A percentile compares a stretch with the other conserved stretches of the same genome.
phyloP scores from a whole-genome alignment of 2,888 invertebrate genomes.

The Meteorus cinctellus region DNA sequence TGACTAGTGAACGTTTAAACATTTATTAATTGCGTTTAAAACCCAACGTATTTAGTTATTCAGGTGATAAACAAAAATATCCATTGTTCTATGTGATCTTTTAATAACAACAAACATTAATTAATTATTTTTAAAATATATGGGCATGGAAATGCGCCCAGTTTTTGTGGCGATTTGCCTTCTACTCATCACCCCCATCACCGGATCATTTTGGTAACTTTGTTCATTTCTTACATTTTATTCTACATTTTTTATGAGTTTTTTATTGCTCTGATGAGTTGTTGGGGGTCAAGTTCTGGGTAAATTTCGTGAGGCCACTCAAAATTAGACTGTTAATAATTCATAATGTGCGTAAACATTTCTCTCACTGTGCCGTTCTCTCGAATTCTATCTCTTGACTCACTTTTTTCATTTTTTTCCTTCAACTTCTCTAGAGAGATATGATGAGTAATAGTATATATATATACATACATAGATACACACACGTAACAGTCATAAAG shows the following conservation, averaged over 20 bases:
- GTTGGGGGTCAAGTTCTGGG: conserved; percentile 43
- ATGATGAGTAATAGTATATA: conserved; percentile 15
- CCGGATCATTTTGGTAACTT: conserved; percentile 91
- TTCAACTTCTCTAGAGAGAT: conserved; percentile 6
- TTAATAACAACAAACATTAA: too few relatives aligned
- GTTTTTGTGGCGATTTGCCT: conserved; percentile 88
- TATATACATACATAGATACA: conserved; percentile 33
- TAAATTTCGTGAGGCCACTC: conserved; percentile 38
- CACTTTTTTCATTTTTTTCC: background rate
- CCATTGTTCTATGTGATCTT: too few relatives aligned
- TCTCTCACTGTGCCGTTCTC: conserved; percentile 12
- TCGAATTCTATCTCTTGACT: background rate
- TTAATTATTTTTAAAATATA: conserved; percentile 23
- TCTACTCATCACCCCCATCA: conserved; percentile 90
- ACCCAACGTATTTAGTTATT: too few relatives aligned
- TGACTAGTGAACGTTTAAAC: conserved; percentile 43
- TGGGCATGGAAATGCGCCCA: conserved; percentile 79
- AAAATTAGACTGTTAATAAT: conserved; percentile 43
- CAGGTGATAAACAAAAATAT: too few relatives aligned
- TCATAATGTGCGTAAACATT: conserved; percentile 4
- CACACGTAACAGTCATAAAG: conserved; percentile 62
- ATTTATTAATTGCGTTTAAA: too few relatives aligned
- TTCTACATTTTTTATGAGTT: conserved; percentile 6
- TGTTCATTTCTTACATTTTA: background rate
- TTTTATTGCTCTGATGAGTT: background rate